Percentiles rank a stretch among this genome's conserved stretches.
These are phyloP conservation scores for Chymomyza caudatula DNA, from an alignment of 2,888 invertebrate genomes.

Conservation along the genomic window DNA sequence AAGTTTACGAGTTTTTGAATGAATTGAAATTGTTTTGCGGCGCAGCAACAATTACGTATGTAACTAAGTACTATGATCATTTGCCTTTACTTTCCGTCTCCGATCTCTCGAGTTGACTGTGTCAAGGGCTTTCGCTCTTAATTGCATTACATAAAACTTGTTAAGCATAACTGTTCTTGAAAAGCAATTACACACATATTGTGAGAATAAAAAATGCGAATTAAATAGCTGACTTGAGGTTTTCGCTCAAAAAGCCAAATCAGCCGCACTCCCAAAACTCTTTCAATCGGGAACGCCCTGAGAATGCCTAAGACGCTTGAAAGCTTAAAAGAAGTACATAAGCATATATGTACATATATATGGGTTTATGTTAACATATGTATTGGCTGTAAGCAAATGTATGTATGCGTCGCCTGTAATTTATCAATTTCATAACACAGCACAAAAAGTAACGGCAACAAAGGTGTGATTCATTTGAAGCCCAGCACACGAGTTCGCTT, in stretches of 20 bases:
- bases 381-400: no score
- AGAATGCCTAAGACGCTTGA: neutral
- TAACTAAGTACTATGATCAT: slow-evolving; percentile 28
- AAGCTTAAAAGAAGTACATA: neutral
- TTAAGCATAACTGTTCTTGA: slow-evolving; percentile 6
- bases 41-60: slow-evolving; percentile 34
- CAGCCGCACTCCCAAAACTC: neutral
- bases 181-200: neutral
- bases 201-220: neutral
- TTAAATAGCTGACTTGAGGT: neutral
- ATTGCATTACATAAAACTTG: slow-evolving; percentile 11
- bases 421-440: slow-evolving; percentile 46
- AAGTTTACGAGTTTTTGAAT: slow-evolving; percentile 55
- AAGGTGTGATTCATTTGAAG: slow-evolving; percentile 47
- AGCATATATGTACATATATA: neutral
- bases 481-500: slow-evolving; percentile 15
- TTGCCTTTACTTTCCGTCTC: neutral
- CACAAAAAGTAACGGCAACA: slow-evolving; percentile 33
- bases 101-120: slow-evolving; percentile 8
- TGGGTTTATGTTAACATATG: no score
- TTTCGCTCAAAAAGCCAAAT: neutral
- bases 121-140: slow-evolving; percentile 10
- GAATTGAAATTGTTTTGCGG: slow-evolving; percentile 62
- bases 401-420: slow-evolving; percentile 22
- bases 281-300: neutral